Evolutionary conservation across 1,140 invertebrate species (phyloP).

Genomic region (Scylla paramamosain): DNA sequence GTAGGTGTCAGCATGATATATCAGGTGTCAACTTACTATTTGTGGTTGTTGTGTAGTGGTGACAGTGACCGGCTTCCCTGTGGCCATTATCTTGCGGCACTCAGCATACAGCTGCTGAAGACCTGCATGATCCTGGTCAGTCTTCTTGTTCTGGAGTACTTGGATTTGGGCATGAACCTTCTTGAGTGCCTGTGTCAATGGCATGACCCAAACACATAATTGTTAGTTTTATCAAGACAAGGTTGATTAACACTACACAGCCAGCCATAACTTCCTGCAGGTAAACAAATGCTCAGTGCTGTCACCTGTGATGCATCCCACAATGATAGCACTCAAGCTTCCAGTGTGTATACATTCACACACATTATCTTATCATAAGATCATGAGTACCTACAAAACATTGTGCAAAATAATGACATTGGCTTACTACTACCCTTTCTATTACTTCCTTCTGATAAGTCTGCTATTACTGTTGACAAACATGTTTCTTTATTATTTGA

Average conservation of each 20-base stretch:
- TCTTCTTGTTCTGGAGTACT: constrained; percentile 59
- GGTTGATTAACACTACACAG: neutral
- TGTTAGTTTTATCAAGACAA: neutral
- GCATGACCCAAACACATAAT: neutral
- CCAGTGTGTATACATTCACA: neutral
- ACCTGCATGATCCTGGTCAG: constrained; percentile 51
- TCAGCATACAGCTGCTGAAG: constrained; percentile 66
- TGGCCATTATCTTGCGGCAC: constrained; percentile 63
- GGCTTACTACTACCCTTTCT: too few relatives aligned
- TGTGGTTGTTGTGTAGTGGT: constrained; percentile 61
- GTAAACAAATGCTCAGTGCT: neutral
- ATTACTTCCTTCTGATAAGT: too few relatives aligned
- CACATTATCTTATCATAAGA: constrained; percentile 28
- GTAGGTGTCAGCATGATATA: neutral
- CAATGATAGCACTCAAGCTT: neutral
- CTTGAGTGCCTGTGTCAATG: constrained; percentile 61
- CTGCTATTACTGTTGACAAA: too few relatives aligned
- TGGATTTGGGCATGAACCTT: constrained; percentile 71
- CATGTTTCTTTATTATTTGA: too few relatives aligned
- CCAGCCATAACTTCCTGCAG: neutral
- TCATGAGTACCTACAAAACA: neutral
- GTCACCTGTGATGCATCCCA: constrained; percentile 36
- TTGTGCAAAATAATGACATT: too few relatives aligned
- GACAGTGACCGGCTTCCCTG: constrained; percentile 63
- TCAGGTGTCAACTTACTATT: constrained; percentile 53